A percentile compares a stretch with the other conserved stretches of the same genome.
These are phyloP conservation scores for Oriolus oriolus DNA, from an alignment of 2,113 vertebrate species.

Conservation along the genomic window DNA sequence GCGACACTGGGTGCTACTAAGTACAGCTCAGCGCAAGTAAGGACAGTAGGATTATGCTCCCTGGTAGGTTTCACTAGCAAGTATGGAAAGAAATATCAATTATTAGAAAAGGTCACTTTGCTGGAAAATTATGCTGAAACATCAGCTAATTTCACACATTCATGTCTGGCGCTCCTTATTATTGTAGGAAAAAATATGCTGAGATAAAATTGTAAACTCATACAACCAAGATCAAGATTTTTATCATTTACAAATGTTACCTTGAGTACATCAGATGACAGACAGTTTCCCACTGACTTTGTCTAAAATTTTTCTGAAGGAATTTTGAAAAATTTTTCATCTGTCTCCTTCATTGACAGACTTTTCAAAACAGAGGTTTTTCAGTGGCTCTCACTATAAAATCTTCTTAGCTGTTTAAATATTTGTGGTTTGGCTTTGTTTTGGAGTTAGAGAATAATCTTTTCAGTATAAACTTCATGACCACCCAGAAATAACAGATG, in stretches of 20 bases:
- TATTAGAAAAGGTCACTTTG: neutral
- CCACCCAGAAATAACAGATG: conserved; percentile 1
- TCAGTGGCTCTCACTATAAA: neutral
- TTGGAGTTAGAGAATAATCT: neutral
- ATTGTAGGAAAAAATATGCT: neutral
- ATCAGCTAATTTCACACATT: neutral
- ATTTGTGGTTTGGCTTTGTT: conserved; percentile 9
- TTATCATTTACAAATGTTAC: neutral
- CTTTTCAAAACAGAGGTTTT: neutral
- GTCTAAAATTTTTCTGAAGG: neutral
- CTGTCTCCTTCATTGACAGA: neutral
- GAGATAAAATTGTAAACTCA: neutral
- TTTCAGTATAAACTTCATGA: neutral
- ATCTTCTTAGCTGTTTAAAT: neutral
- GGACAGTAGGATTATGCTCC: neutral
- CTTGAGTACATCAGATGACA: neutral
- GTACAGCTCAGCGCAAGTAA: neutral
- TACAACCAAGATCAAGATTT: neutral
- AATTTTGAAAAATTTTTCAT: neutral
- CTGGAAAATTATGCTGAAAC: neutral
- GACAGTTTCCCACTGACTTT: neutral
- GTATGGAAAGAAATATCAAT: neutral
- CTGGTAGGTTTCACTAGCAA: neutral
- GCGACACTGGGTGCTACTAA: too few species aligned
- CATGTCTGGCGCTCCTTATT: neutral